A percentile compares a stretch with the other conserved stretches of the same genome.
phyloP scores from a whole-genome alignment of 37 sponge, comb jelly and placozoan genomes.

The Tethya wilhelma region DNA sequence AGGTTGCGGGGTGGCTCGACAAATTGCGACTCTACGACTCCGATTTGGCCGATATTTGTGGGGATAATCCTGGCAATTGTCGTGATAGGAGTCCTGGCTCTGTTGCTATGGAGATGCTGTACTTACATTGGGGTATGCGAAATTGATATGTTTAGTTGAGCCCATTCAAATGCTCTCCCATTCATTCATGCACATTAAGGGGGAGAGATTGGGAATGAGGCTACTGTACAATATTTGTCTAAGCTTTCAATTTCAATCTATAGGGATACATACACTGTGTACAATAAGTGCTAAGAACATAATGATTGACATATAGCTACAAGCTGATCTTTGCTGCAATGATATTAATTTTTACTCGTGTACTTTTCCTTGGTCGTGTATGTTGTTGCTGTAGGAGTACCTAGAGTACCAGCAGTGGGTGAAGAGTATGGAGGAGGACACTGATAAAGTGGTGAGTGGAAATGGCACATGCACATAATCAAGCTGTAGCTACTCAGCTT shows the following conservation, averaged over 20 bases:
- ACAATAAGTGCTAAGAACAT: too few relatives aligned
- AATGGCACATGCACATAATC: too few relatives aligned
- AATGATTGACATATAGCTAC: too few relatives aligned
- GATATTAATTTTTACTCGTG: too few relatives aligned
- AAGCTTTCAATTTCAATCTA: too few relatives aligned
- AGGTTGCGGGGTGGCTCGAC: slow-evolving; percentile 14
- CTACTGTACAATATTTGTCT: not conserved
- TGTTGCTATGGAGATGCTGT: slow-evolving; percentile 44
- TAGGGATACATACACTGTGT: too few relatives aligned
- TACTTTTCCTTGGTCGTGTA: not conserved
- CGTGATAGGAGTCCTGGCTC: slow-evolving; percentile 36
- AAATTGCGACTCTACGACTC: slow-evolving; percentile 11
- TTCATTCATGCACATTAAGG: not conserved
- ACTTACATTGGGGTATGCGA: slow-evolving; percentile 47
- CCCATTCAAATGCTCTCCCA: not conserved
- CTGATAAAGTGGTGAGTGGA: slow-evolving; percentile 28
- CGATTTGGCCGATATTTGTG: slow-evolving; percentile 55
- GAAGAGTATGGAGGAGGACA: slow-evolving; percentile 38
- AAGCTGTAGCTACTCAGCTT: too few relatives aligned
- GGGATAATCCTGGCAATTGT: slow-evolving; percentile 56
- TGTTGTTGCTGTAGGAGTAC: slow-evolving; percentile 40
- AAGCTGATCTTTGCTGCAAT: too few relatives aligned
- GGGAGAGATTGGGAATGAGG: not conserved
- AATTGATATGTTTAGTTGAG: not conserved
- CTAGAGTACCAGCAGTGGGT: slow-evolving; percentile 58